These are phyloP conservation scores for Hyalella azteca DNA, from an alignment of 2,888 invertebrate genomes.

Conservation along the genomic window DNA sequence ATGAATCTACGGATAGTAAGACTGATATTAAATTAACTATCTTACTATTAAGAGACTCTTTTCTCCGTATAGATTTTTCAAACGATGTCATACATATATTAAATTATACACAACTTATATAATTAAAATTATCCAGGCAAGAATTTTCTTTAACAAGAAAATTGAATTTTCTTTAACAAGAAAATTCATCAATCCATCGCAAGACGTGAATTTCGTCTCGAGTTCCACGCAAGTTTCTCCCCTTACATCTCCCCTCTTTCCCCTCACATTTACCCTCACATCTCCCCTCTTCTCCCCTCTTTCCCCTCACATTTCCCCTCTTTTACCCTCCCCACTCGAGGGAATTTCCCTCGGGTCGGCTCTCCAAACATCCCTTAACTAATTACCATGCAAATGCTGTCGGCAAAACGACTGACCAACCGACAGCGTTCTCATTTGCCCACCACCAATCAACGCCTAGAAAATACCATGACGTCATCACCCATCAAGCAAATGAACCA, in stretches of 20 bases:
- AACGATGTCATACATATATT: too few relatives aligned
- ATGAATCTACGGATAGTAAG: too few relatives aligned
- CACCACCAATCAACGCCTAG: constrained; percentile 22
- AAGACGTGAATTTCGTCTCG: neutral
- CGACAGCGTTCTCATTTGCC: constrained; percentile 15
- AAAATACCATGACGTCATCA: constrained; percentile 25
- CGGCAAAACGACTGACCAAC: constrained; percentile 36
- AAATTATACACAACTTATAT: too few relatives aligned
- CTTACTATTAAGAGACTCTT: too few relatives aligned
- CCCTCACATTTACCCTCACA: neutral
- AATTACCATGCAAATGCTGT: constrained; percentile 40
- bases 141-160: too few relatives aligned
- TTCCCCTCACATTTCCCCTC: neutral
- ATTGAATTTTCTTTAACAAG: too few relatives aligned
- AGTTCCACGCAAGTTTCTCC: neutral
- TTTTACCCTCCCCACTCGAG: neutral
- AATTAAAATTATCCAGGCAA: too few relatives aligned
- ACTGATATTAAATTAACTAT: too few relatives aligned
- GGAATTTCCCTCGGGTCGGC: constrained; percentile 15
- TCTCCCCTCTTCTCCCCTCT: neutral
- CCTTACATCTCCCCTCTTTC: neutral
- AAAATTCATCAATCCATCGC: too few relatives aligned
- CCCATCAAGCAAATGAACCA: constrained; percentile 25
- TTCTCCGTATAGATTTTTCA: too few relatives aligned
- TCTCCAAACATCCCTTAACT: constrained; percentile 39